Base-by-base conservation (phyloP, 2,113 vertebrate species). In the Telmatochromis sp. region DNA sequence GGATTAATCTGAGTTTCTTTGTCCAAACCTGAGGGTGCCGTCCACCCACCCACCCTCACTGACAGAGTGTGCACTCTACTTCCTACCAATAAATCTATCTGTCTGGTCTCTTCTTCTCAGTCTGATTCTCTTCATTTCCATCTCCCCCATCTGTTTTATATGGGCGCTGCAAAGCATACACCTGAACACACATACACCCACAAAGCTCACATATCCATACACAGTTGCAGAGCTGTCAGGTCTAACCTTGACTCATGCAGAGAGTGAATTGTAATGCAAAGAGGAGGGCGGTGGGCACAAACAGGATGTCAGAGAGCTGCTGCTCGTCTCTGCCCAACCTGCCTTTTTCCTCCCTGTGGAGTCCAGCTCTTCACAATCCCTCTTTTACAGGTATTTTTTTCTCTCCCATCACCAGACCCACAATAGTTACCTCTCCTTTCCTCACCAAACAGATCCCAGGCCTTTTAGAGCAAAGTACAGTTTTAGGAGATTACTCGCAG, bases 201-300 rank as follows among this genome's bases (percentile, higher is more conserved):
- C 81, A 58, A 84, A 37, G 79, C 91, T 70, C 86, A 80, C 79
- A 79, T 45, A 83, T 68, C 31, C 73, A 57, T 53, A 82, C 83
- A 80, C 88, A 79, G 89, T 82, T 91, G 90, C 90, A 83, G 92
- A 84, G 86, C 92, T 92, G 94, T 93, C 93, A 90, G 91, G 75
- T 92, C 87, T 92, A 91, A 94, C 93, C 93, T 94, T 94, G 93
- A 94, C 82, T 93, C 75, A 68, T 15, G 49, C 92, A 26, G 53
- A 84, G 87, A 87, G 40, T 83, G 92, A 90, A 93, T 92, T 91
- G 90, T 92, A 93, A 94, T 91, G 92, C 88, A 83, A 83, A 80
- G 73, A 37, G 84, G 54, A 79, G 82, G 79, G 80, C 10, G 86
- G 85, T 70, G 90, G 28, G 82, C 88, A 92, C 83, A 91, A 91